Conservation (phyloP, 1,140 invertebrate genomes). For the Solenopsis invicta region DNA sequence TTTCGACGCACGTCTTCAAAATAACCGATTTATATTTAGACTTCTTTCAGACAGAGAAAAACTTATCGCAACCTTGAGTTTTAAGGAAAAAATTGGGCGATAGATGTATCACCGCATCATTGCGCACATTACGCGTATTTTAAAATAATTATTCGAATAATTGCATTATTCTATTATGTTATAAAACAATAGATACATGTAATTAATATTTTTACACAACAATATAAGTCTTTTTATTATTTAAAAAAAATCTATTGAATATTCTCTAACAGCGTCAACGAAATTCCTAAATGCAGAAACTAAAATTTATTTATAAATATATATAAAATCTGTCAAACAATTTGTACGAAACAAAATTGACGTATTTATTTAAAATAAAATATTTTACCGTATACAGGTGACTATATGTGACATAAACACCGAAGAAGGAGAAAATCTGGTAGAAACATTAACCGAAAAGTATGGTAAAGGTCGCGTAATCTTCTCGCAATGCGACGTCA, state of each 20-base stretch:
- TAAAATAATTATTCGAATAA: neutral
- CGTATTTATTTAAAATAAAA: neutral
- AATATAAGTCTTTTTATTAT: neutral
- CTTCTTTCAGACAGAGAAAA: constrained; percentile 27
- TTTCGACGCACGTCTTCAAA: constrained; percentile 14
- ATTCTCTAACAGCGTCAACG: neutral
- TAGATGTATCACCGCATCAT: neutral
- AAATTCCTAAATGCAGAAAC: neutral
- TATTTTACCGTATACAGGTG: constrained; percentile 86
- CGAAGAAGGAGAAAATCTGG: constrained; percentile 90
- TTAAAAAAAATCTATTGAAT: neutral
- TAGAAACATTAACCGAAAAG: constrained; percentile 88
- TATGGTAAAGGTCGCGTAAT: constrained; percentile 90
- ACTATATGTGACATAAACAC: constrained; percentile 91
- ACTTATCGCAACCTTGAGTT: constrained; percentile 13
- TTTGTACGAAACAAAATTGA: neutral
- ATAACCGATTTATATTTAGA: constrained; percentile 71
- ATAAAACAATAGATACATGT: neutral
- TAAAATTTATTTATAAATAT: neutral
- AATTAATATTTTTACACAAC: neutral
- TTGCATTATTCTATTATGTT: neutral
- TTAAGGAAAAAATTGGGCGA: neutral
- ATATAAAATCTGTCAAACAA: neutral
- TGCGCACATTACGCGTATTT: neutral
- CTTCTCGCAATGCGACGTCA: constrained; percentile 91